Evolutionary conservation across 2,888 invertebrate genomes (phyloP).

Genomic region (Agonopterix alstromeriana): DNA sequence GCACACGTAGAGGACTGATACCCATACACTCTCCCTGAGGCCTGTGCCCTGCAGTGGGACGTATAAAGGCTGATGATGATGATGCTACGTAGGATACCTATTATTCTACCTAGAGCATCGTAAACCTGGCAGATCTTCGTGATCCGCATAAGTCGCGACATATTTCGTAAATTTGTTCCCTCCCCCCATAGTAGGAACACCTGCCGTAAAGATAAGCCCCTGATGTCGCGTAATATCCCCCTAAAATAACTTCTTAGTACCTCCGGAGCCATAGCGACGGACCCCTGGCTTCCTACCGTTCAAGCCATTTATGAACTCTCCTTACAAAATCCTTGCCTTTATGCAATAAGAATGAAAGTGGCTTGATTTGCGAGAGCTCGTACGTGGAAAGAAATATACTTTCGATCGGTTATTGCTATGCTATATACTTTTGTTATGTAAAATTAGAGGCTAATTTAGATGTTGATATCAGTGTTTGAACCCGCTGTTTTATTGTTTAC

Average conservation of each 20-base stretch:
- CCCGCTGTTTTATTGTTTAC: neutral
- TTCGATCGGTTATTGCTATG: conserved; percentile 8
- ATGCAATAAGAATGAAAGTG: no score
- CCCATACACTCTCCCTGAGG: no score
- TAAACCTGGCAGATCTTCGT: conserved; percentile 15
- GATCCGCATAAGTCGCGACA: conserved; percentile 69
- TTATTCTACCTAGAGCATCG: no score
- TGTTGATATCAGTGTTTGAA: neutral
- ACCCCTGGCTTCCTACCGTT: conserved; percentile 14
- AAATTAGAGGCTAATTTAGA: conserved; percentile 11
- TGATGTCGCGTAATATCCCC: conserved; percentile 71
- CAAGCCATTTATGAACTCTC: no score
- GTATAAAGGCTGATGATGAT: no score
- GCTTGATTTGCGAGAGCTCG: no score
- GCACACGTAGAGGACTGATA: no score
- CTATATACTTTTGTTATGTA: conserved; percentile 18
- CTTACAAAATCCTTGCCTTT: no score
- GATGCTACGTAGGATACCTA: no score
- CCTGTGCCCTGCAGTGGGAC: no score
- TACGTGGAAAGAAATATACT: no score
- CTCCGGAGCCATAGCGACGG: conserved; percentile 68
- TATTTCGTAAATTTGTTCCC: conserved; percentile 71
- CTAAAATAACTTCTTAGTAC: conserved; percentile 75
- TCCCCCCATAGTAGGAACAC: conserved; percentile 41
- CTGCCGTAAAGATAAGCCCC: conserved; percentile 76